These are phyloP conservation scores for Rutpela maculata DNA, from an alignment of 2,888 invertebrate genomes.

Conservation along the genomic window DNA sequence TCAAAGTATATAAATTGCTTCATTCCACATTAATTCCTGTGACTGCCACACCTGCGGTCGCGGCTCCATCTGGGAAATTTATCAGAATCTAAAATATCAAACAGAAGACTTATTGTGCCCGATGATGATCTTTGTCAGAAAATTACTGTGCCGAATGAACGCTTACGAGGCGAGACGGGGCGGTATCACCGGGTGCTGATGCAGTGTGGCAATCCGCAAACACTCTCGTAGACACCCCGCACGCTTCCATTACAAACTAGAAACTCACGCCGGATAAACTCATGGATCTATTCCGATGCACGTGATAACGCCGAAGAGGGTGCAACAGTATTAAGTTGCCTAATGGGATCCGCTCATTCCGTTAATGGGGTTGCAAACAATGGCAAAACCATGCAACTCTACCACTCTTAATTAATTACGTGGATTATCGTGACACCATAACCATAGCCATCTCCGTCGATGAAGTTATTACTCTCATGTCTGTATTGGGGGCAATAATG, in stretches of 20 bases:
- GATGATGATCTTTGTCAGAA: slow-evolving; percentile 37
- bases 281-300: slow-evolving; percentile 46
- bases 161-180: slow-evolving; percentile 28
- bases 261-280: slow-evolving; percentile 32
- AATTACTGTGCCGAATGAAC: slow-evolving; percentile 39
- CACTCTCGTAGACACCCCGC: slow-evolving; percentile 38
- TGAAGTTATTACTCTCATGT: slow-evolving; percentile 2
- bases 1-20: not conserved
- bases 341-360: slow-evolving; percentile 48
- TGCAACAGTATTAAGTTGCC: slow-evolving; percentile 49
- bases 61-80: not conserved
- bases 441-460: slow-evolving; percentile 1
- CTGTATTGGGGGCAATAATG: not conserved
- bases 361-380: slow-evolving; percentile 52
- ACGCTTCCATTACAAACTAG: slow-evolving; percentile 37
- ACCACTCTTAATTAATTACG: slow-evolving; percentile 17
- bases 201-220: slow-evolving; percentile 43
- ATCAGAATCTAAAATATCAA: not conserved
- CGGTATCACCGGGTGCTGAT: slow-evolving; percentile 10
- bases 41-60: not conserved
- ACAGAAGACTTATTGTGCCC: slow-evolving; percentile 1
- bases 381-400: slow-evolving; percentile 20
- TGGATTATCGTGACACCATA: slow-evolving; percentile 25
- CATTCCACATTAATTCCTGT: not conserved
- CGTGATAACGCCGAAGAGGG: slow-evolving; percentile 46